These are phyloP conservation scores for Phaethon lepturus DNA, from an alignment of 2,113 vertebrate species.

Conservation along the genomic window DNA sequence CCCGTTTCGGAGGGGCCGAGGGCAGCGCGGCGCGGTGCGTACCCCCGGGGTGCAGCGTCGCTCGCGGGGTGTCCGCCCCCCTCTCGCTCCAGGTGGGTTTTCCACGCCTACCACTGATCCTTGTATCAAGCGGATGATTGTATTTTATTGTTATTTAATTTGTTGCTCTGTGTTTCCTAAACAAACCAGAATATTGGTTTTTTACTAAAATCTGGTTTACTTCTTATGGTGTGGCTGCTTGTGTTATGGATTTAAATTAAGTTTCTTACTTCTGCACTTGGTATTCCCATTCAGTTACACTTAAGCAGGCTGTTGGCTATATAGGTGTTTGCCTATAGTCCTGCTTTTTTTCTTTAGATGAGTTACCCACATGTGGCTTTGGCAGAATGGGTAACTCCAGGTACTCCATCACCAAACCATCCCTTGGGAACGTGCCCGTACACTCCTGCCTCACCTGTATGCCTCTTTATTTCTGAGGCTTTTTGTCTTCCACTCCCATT, in stretches of 20 bases:
- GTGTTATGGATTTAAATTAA: background rate
- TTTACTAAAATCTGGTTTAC: background rate
- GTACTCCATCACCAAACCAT: fast-evolving
- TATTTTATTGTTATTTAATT: background rate
- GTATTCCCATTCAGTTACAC: background rate
- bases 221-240: background rate
- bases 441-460: background rate
- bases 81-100: fast-evolving
- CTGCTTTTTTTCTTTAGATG: background rate
- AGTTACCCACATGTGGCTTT: fast-evolving
- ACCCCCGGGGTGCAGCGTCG: too few relatives aligned
- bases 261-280: background rate
- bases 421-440: fast-evolving
- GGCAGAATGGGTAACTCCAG: background rate
- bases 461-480: background rate
- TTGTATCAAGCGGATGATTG: fast-evolving
- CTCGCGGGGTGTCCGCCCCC: fast-evolving
- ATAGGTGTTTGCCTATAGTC: background rate
- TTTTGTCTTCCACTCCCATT: background rate
- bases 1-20: fast-evolving
- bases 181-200: background rate
- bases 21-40: fast-evolving
- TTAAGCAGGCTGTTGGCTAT: background rate
- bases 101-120: fast-evolving
- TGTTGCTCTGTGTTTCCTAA: background rate